A percentile compares a stretch with the other conserved stretches of the same genome.
These are phyloP conservation scores for Psettodes erumei DNA, from an alignment of 2,113 vertebrate genomes.

Conservation along the genomic window DNA sequence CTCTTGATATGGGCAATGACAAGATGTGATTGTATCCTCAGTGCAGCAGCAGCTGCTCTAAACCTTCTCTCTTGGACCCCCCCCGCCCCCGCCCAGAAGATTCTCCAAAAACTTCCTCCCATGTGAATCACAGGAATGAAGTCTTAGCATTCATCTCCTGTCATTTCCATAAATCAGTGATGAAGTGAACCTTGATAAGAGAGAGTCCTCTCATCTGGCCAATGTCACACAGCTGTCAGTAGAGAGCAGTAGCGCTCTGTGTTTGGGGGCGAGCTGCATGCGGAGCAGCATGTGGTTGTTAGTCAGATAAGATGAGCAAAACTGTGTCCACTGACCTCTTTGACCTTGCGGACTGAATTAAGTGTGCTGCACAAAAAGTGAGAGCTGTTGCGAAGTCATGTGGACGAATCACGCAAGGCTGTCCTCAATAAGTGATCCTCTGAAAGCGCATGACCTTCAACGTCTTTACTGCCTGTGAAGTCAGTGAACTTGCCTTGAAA, in stretches of 20 bases:
- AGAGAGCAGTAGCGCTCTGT: slow-evolving; percentile 81
- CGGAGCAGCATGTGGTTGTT: slow-evolving; percentile 29
- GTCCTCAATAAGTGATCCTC: slow-evolving; percentile 49
- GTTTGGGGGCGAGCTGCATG: not conserved
- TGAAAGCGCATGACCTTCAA: slow-evolving; percentile 59
- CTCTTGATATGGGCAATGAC: slow-evolving; percentile 26
- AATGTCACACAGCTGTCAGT: slow-evolving; percentile 50
- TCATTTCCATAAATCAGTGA: slow-evolving; percentile 6
- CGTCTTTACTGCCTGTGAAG: slow-evolving; percentile 30
- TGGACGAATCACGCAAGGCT: slow-evolving; percentile 36
- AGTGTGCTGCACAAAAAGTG: slow-evolving; percentile 48
- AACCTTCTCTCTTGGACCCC: not conserved
- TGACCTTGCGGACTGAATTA: slow-evolving; percentile 74
- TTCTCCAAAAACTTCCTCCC: slow-evolving; percentile 1
- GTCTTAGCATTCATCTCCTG: not conserved
- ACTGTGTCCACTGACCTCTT: slow-evolving; percentile 74
- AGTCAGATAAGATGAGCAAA: slow-evolving; percentile 63
- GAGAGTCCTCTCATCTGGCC: not conserved
- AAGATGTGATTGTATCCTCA: slow-evolving; percentile 45
- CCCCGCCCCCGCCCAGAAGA: no score
- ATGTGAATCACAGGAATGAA: not conserved
- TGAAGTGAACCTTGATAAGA: slow-evolving; percentile 16
- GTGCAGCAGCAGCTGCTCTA: slow-evolving; percentile 6
- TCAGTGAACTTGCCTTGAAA: slow-evolving; percentile 32
- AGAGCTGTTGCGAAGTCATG: slow-evolving; percentile 48